These are phyloP conservation scores for Saturnia pavonia DNA, from an alignment of 2,888 invertebrate genomes.

Conservation along the genomic window DNA sequence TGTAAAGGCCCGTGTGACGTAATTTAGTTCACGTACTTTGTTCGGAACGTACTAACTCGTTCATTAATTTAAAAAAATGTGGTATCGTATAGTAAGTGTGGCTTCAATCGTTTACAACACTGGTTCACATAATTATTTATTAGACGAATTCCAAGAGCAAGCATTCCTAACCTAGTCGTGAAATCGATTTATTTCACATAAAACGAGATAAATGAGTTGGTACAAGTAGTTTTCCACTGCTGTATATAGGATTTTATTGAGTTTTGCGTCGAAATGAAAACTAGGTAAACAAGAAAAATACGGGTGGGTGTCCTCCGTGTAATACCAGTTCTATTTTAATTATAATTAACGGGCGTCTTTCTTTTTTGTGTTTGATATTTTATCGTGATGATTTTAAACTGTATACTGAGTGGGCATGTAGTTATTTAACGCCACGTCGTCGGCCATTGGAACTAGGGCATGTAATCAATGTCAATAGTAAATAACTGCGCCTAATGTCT, in stretches of 20 bases:
- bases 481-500: constrained; percentile 18
- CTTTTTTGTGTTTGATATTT: not conserved
- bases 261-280: not conserved
- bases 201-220: not conserved
- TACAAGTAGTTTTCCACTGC: not conserved
- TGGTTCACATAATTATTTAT: not conserved
- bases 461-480: constrained; percentile 25
- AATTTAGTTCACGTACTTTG: not conserved
- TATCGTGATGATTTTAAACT: not conserved
- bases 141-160: not conserved
- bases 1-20: not conserved
- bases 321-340: not conserved
- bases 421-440: constrained; percentile 15
- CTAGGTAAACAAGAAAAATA: constrained; percentile 7
- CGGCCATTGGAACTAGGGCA: constrained; percentile 23
- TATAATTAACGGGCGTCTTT: not conserved
- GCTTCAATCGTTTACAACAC: not conserved
- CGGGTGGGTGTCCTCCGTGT: not conserved
- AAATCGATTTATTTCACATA: not conserved
- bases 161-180: not conserved
- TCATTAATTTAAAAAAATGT: not conserved
- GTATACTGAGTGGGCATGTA: not conserved
- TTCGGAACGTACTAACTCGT: not conserved
- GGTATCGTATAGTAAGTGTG: not conserved
- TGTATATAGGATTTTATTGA: not conserved